A percentile compares a stretch with the other conserved stretches of the same genome.
Conservation (phyloP, 1,140 invertebrate genomes). For the Galleria mellonella region DNA sequence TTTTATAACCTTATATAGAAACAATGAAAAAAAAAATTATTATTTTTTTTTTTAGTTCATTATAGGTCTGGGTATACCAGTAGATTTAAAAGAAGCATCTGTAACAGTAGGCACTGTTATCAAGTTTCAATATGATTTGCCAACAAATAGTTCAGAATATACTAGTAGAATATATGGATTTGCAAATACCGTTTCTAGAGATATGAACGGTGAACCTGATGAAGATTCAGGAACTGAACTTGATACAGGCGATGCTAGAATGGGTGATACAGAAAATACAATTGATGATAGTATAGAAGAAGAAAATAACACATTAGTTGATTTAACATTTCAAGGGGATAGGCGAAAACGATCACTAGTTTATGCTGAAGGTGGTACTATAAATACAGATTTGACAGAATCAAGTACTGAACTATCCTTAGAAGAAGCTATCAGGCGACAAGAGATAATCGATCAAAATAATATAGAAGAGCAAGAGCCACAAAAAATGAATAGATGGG, state of each 20-base stretch:
- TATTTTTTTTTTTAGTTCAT: conserved; percentile 75
- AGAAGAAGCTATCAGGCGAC: conserved; percentile 54
- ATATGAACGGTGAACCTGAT: conserved; percentile 34
- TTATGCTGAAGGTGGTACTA: conserved; percentile 51
- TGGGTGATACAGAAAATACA: conserved; percentile 16
- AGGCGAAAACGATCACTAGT: conserved; percentile 43
- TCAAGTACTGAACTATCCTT: conserved; percentile 34
- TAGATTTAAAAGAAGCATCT: conserved; percentile 77
- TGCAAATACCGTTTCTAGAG: conserved; percentile 54
- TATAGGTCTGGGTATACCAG: conserved; percentile 78
- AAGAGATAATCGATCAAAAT: conserved; percentile 52
- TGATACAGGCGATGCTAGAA: conserved; percentile 13
- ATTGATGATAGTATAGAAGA: conserved; percentile 11
- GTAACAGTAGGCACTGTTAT: conserved; percentile 79
- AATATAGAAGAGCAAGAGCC: conserved; percentile 40
- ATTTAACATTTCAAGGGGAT: conserved; percentile 51
- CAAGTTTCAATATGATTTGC: conserved; percentile 78
- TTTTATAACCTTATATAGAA: too few relatives aligned
- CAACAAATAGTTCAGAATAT: conserved; percentile 76
- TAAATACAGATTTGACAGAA: conserved; percentile 27
- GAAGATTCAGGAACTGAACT: conserved; percentile 21
- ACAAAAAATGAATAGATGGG: conserved; percentile 75
- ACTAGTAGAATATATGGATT: conserved; percentile 76
- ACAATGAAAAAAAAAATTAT: too few relatives aligned
- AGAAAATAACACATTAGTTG: conserved; percentile 54